These are phyloP conservation scores for Tragelaphus buxtoni DNA, from an alignment of 2,113 vertebrate species.

Conservation along the genomic window DNA sequence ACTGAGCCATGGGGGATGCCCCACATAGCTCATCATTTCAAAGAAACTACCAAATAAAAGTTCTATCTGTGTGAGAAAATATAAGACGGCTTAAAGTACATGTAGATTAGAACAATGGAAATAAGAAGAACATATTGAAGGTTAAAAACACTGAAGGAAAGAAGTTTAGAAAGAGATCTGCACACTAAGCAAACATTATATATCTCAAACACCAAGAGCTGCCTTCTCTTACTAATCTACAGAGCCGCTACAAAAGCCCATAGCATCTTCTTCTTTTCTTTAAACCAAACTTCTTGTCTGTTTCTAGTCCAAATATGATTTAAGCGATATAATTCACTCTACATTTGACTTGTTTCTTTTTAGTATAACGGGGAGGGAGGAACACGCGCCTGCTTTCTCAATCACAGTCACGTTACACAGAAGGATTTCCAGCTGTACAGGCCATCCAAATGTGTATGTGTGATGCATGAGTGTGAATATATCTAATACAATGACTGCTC, in stretches of 20 bases:
- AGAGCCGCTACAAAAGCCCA: background rate
- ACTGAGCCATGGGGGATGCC: accelerated
- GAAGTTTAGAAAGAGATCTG: background rate
- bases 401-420: background rate
- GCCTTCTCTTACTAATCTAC: background rate
- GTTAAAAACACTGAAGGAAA: background rate
- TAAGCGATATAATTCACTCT: constrained; percentile 2
- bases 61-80: background rate
- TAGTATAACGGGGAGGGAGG: background rate
- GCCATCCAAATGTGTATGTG: background rate
- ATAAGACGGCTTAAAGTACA: background rate
- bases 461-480: background rate
- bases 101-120: background rate
- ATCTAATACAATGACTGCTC: background rate
- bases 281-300: background rate
- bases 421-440: background rate
- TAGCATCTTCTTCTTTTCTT: background rate
- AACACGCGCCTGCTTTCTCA: background rate
- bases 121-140: background rate
- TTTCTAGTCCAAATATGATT: constrained; percentile 13
- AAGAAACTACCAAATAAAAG: background rate
- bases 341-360: background rate
- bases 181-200: background rate
- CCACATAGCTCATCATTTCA: background rate
- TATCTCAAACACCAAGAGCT: background rate